Conservation (phyloP, 2,888 invertebrate species). For the Arctia plantaginis region DNA sequence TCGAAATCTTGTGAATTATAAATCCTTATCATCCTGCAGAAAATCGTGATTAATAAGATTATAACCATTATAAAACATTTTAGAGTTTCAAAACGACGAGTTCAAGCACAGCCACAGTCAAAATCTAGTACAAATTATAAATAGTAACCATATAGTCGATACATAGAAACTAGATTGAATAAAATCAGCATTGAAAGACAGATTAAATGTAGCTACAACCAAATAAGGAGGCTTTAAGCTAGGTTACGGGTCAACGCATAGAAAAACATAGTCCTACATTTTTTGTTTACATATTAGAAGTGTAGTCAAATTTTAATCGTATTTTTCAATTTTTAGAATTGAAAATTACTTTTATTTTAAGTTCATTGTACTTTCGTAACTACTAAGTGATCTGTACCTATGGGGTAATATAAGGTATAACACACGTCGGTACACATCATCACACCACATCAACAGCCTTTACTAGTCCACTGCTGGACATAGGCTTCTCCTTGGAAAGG, state of each 20-base stretch:
- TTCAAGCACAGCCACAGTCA: not conserved
- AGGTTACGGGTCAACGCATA: slow-evolving; percentile 41
- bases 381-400: not conserved
- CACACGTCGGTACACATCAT: not conserved
- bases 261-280: slow-evolving; percentile 41
- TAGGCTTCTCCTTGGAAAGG: too few species aligned
- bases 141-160: not conserved
- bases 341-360: not conserved
- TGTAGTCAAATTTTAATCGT: slow-evolving; percentile 16
- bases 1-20: too few species aligned
- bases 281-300: slow-evolving; percentile 23
- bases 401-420: not conserved
- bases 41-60: not conserved
- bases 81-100: not conserved
- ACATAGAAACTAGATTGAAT: slow-evolving; percentile 39
- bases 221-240: slow-evolving; percentile 41
- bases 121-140: slow-evolving; percentile 1
- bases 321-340: not conserved
- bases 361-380: not conserved
- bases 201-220: slow-evolving; percentile 35
- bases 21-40: not conserved
- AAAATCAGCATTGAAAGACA: slow-evolving; percentile 39
- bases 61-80: not conserved
- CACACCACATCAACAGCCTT: too few species aligned
- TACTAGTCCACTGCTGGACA: too few species aligned